Percentiles rank a stretch among this genome's conserved stretches.
phyloP scores from a whole-genome alignment of 2,888 invertebrate genomes.

The Melikaiella ostensackeni region DNA sequence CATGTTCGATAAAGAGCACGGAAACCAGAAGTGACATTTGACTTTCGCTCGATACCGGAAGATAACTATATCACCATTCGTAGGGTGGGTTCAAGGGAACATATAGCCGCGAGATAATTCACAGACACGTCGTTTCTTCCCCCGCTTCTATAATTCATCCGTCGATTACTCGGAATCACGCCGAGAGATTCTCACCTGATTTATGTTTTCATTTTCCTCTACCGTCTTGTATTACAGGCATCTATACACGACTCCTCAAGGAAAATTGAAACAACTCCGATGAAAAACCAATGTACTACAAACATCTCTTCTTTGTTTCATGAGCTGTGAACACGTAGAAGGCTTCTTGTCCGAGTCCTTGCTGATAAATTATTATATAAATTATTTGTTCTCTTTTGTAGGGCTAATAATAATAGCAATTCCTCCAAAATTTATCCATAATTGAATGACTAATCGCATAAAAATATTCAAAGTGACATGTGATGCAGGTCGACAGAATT shows the following conservation, averaged over 20 bases:
- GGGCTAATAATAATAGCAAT: neutral
- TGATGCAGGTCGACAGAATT: constrained; percentile 18
- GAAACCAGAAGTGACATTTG: constrained; percentile 45
- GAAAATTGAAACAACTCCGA: constrained; percentile 33
- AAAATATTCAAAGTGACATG: constrained; percentile 39
- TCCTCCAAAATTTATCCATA: neutral
- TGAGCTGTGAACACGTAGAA: too few species aligned
- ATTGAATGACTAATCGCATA: constrained; percentile 30
- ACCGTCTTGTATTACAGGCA: constrained; percentile 29
- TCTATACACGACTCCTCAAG: neutral
- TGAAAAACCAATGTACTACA: constrained; percentile 9
- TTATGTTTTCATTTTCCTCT: constrained; percentile 32
- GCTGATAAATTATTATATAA: too few species aligned
- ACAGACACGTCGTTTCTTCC: constrained; percentile 26
- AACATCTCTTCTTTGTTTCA: neutral
- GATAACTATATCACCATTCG: constrained; percentile 24
- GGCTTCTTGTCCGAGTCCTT: neutral
- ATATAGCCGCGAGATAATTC: constrained; percentile 35
- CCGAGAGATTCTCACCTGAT: constrained; percentile 38
- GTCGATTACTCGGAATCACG: constrained; percentile 37
- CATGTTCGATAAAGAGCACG: constrained; percentile 49
- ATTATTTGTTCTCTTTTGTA: neutral
- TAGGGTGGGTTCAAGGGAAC: neutral
- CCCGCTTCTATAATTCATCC: constrained; percentile 34
- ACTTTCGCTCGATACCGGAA: constrained; percentile 42